Evolutionary conservation across 2,113 vertebrate species (phyloP).

Genomic region (Heterochromis multidens): DNA sequence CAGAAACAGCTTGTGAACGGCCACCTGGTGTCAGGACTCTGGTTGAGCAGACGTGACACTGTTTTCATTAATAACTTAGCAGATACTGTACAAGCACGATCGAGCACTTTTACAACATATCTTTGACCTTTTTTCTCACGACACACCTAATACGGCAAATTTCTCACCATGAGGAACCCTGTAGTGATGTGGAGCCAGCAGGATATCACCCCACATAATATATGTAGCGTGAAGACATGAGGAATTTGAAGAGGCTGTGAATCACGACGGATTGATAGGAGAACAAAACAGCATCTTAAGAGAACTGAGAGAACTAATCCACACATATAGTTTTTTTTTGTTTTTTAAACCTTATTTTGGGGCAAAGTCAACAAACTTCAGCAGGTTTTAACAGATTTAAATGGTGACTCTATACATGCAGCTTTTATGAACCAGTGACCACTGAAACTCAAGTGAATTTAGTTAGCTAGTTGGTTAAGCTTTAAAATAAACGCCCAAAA

Average conservation of each 20-base stretch:
- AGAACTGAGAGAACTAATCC: background rate
- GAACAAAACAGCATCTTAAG: background rate
- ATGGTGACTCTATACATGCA: background rate
- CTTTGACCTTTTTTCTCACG: background rate
- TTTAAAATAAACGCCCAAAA: background rate
- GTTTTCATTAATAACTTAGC: too few relatives aligned
- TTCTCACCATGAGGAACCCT: background rate
- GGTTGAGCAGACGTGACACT: background rate
- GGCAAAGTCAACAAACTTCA: background rate
- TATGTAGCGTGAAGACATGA: conserved; percentile 46
- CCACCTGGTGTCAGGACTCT: background rate
- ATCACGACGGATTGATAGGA: conserved; percentile 4
- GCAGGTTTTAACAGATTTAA: background rate
- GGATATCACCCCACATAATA: conserved; percentile 27
- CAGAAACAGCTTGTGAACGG: background rate
- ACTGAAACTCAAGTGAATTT: background rate
- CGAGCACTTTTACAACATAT: background rate
- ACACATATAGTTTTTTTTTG: too few relatives aligned
- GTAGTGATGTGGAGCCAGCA: background rate
- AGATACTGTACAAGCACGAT: background rate
- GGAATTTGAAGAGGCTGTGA: conserved; percentile 38
- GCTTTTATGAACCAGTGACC: background rate
- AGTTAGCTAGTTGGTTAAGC: fast-evolving
- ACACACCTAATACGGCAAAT: background rate
- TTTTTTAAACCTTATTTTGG: background rate